Evolutionary conservation across 2,888 invertebrate species (phyloP).

Genomic region (Drosophila longiperda): DNA sequence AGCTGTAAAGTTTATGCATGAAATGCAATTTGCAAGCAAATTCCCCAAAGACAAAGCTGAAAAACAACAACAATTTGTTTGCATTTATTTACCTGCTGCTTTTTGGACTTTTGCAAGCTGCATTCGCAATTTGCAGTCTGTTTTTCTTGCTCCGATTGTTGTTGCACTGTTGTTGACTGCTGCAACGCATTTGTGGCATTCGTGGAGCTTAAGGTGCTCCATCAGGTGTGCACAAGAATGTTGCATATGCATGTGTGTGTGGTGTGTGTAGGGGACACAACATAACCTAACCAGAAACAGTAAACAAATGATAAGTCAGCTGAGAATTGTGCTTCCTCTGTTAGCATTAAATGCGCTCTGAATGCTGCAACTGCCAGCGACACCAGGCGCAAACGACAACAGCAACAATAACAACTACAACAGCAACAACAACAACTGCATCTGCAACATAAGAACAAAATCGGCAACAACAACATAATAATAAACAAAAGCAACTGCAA

Average conservation of each 20-base stretch:
- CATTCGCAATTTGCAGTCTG: constrained; percentile 16
- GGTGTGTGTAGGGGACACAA: not conserved
- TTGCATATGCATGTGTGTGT: not conserved
- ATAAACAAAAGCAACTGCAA: constrained; percentile 11
- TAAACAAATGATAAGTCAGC: constrained; percentile 45
- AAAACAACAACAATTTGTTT: not conserved
- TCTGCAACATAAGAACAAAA: not conserved
- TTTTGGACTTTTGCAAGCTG: not conserved
- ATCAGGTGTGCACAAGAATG: not conserved
- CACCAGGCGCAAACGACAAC: constrained; percentile 1
- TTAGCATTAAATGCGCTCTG: constrained; percentile 70
- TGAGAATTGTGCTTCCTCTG: constrained; percentile 30
- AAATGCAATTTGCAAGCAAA: constrained; percentile 12
- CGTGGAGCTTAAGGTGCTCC: constrained; percentile 27
- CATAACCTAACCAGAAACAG: constrained; percentile 14
- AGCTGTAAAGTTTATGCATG: not conserved
- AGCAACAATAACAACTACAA: not conserved
- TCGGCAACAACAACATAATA: not conserved
- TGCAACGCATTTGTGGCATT: constrained; percentile 20
- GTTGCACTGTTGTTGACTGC: constrained; percentile 9
- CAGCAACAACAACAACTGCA: not conserved
- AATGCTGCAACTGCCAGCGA: constrained; percentile 40
- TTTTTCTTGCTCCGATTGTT: constrained; percentile 1
- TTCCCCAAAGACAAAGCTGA: constrained; percentile 16
- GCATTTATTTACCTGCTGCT: constrained; percentile 5